A percentile compares a stretch with the other conserved stretches of the same genome.
Evolutionary conservation across 2,797 vertebrate species (phyloP).

Genomic region (Synaphobranchus kaupii): DNA sequence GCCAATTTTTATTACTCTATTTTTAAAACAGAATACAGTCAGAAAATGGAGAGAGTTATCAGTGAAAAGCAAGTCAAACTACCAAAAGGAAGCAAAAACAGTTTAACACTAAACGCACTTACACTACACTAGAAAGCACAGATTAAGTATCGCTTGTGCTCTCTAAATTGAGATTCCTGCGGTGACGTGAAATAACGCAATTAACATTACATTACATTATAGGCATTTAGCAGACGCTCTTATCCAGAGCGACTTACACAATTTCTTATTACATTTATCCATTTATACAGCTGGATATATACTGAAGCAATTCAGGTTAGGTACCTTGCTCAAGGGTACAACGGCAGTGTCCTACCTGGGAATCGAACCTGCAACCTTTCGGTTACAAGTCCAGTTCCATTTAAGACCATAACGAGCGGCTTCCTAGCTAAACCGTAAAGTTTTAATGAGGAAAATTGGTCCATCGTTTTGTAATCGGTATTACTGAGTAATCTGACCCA

Average conservation of each 20-base stretch:
- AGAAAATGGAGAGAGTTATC: neutral
- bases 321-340: too few species aligned
- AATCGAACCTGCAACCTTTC: too few species aligned
- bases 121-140: neutral
- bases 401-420: neutral
- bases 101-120: neutral
- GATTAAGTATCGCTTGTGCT: too few species aligned
- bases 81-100: neutral
- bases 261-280: too few species aligned
- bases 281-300: too few species aligned
- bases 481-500: neutral
- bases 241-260: too few species aligned
- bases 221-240: too few species aligned
- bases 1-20: neutral
- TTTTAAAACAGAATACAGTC: neutral
- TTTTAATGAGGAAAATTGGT: neutral
- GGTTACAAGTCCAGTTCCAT: too few species aligned
- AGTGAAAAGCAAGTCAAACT: neutral
- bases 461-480: neutral
- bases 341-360: too few species aligned
- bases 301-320: too few species aligned
- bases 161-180: neutral
- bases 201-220: too few species aligned
- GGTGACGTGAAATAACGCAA: neutral
- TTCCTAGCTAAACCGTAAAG: neutral